Conservation (phyloP, 2,113 vertebrate genomes). For the Paedocypris sp. region DNA sequence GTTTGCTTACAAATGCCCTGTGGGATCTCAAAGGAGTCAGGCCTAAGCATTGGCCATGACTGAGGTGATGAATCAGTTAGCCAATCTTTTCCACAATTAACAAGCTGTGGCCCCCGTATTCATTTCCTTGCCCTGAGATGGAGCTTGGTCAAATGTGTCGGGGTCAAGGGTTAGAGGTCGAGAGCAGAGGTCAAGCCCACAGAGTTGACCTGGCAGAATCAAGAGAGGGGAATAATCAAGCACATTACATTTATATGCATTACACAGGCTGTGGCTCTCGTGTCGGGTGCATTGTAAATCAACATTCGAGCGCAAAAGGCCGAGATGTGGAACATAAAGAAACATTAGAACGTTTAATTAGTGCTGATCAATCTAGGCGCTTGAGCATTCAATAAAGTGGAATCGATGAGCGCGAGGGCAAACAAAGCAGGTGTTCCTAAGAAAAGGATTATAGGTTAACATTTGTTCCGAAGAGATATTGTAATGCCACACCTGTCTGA, state of each 20-base stretch:
- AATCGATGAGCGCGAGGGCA: constrained; percentile 86
- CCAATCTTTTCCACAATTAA: constrained; percentile 98
- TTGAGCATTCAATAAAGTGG: constrained; percentile 87
- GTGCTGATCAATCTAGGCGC: constrained; percentile 83
- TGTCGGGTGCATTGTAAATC: constrained; percentile 53
- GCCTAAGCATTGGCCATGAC: constrained; percentile 99
- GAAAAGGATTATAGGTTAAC: constrained; percentile 88
- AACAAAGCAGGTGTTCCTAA: constrained; percentile 75
- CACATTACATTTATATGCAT: constrained; percentile 33
- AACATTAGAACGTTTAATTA: constrained; percentile 85
- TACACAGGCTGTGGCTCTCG: constrained; percentile 11
- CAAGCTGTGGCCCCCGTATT: constrained; percentile 86
- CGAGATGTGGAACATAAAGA: constrained; percentile 60
- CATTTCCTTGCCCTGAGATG: constrained; percentile 93
- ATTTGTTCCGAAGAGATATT: constrained; percentile 82
- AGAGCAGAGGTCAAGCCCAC: constrained; percentile 87
- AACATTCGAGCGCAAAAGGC: constrained; percentile 26
- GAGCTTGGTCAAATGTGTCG: constrained; percentile 95
- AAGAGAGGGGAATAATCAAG: constrained; percentile 53
- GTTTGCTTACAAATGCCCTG: constrained; percentile 80
- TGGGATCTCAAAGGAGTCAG: constrained; percentile 87
- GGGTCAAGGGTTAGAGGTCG: constrained; percentile 88
- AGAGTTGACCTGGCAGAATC: constrained; percentile 57
- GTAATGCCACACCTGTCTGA: constrained; percentile 71
- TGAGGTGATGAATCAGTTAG: constrained; percentile 98